These are phyloP conservation scores for human (Homo sapiens) DNA, from an alignment of 2,113 vertebrate species.

Conservation along the genomic window DNA sequence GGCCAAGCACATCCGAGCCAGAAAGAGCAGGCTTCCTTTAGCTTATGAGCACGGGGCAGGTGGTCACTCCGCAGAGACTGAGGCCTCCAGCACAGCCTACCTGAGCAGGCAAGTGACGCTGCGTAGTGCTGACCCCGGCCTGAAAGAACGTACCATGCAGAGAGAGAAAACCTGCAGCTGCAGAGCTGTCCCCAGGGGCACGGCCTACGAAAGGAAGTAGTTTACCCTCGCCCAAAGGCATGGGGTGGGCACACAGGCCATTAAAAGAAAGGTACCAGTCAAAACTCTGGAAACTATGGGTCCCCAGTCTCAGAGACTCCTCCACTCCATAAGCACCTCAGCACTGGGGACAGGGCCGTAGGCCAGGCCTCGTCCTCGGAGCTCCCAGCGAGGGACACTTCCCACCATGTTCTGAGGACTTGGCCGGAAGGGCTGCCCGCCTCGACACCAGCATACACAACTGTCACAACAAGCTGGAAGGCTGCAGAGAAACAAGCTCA, in stretches of 20 bases:
- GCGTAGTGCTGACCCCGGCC: no score
- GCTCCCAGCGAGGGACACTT: background rate
- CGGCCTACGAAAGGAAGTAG: rapidly evolving
- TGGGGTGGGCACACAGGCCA: background rate
- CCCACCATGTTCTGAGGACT: background rate
- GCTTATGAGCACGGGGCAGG: rapidly evolving
- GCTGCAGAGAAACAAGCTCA: background rate
- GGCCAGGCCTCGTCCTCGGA: background rate
- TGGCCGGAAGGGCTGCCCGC: rapidly evolving
- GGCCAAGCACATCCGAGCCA: background rate
- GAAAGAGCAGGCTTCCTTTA: no score
- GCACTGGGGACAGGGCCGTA: rapidly evolving
- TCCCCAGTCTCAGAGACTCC: background rate
- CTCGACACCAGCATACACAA: rapidly evolving
- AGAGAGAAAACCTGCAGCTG: no score
- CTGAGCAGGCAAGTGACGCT: rapidly evolving
- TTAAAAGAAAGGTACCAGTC: no score
- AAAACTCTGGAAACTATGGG: background rate
- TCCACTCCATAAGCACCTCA: background rate
- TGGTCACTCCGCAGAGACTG: rapidly evolving
- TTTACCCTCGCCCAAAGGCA: background rate
- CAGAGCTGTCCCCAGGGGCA: background rate
- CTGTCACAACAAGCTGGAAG: background rate
- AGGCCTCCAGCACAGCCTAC: rapidly evolving
- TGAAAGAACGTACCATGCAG: rapidly evolving